Conservation (phyloP, 2,113 vertebrate species). For the Psephotus haematonotus region DNA sequence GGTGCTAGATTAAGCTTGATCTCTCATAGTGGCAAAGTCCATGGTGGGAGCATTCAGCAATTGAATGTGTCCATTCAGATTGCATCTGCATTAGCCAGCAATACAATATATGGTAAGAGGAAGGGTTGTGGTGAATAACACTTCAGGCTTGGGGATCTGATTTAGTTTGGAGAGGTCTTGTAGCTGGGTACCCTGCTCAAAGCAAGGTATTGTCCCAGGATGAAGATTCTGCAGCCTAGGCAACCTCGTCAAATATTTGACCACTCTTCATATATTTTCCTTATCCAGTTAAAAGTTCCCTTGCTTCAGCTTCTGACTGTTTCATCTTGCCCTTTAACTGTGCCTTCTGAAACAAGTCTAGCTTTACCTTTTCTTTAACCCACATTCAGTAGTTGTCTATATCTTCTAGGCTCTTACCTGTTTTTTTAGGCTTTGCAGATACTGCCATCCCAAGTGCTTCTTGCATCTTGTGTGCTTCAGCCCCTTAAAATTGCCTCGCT, state of each 20-base stretch:
- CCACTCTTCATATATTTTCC: background rate
- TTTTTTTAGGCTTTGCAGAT: background rate
- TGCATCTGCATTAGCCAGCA: rapidly evolving
- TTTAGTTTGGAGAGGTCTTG: background rate
- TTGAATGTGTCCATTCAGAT: background rate
- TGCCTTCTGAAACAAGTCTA: rapidly evolving
- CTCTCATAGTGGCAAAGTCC: background rate
- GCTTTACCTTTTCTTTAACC: background rate
- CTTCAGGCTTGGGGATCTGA: background rate
- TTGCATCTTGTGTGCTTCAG: background rate
- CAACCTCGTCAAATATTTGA: background rate
- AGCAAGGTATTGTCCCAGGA: background rate
- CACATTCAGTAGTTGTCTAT: rapidly evolving
- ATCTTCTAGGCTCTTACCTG: background rate
- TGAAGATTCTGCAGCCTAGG: background rate
- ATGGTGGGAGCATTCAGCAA: background rate
- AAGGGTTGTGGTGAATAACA: background rate
- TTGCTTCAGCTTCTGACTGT: background rate
- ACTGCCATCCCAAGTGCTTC: background rate
- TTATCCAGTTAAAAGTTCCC: background rate
- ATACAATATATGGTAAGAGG: background rate
- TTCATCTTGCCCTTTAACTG: background rate
- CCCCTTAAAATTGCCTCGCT: background rate
- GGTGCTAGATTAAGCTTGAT: background rate
- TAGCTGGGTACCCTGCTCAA: background rate